Percentiles rank a stretch among this genome's conserved stretches.
These are phyloP conservation scores for Drosophila affinis DNA, from an alignment of 2,888 invertebrate species.

Conservation along the genomic window DNA sequence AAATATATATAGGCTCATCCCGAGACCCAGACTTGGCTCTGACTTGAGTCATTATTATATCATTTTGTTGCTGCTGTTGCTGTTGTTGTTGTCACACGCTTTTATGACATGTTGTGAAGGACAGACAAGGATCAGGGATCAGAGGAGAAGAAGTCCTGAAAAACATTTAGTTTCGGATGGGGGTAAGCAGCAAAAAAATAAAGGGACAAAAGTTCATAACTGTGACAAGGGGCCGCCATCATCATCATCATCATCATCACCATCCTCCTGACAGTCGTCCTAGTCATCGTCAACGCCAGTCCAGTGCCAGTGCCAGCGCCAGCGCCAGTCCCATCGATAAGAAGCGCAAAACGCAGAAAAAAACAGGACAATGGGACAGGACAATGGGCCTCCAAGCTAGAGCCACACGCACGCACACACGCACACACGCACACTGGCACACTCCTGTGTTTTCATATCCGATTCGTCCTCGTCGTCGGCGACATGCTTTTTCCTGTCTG, in stretches of 20 bases:
- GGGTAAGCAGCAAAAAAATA: slow-evolving; percentile 34
- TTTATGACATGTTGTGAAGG: slow-evolving; percentile 73
- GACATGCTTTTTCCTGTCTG: slow-evolving; percentile 78
- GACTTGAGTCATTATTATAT: slow-evolving; percentile 53
- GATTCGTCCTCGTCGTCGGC: slow-evolving; percentile 35
- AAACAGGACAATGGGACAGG: slow-evolving; percentile 55
- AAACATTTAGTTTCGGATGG: slow-evolving; percentile 57
- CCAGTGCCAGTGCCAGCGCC: background rate
- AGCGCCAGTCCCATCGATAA: slow-evolving; percentile 61
- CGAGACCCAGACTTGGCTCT: slow-evolving; percentile 35
- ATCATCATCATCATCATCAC: background rate
- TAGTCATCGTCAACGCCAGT: slow-evolving; percentile 16
- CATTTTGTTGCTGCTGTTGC: slow-evolving; percentile 17
- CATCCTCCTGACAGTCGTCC: slow-evolving; percentile 11
- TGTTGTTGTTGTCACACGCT: slow-evolving; percentile 36
- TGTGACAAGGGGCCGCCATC: slow-evolving; percentile 34
- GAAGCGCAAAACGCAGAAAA: slow-evolving; percentile 39
- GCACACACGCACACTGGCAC: background rate
- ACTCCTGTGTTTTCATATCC: background rate
- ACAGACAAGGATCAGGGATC: slow-evolving; percentile 40
- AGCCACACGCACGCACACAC: slow-evolving; percentile 13
- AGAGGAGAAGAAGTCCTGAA: slow-evolving; percentile 12
- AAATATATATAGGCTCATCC: background rate
- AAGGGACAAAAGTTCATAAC: slow-evolving; percentile 55
- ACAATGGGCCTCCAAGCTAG: slow-evolving; percentile 64